Evolutionary conservation across 2,888 invertebrate genomes (phyloP).

Genomic region (Atrina japonica): DNA sequence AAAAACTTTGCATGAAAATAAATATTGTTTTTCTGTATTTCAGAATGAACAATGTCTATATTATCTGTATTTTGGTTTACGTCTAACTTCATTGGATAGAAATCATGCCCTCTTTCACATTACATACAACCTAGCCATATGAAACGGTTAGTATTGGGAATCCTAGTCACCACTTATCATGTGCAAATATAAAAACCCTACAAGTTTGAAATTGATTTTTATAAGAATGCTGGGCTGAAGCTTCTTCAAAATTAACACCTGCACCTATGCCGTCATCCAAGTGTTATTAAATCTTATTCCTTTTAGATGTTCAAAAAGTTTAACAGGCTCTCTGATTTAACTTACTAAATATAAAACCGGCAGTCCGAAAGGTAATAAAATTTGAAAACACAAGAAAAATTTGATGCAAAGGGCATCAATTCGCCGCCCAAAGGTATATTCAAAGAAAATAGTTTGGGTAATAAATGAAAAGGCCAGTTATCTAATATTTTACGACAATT

Average conservation of each 20-base stretch:
- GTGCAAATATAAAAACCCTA: constrained; percentile 16
- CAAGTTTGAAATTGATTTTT: constrained; percentile 4
- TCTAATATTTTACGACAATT: too few relatives aligned
- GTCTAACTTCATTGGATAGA: constrained; percentile 23
- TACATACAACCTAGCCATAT: constrained; percentile 20
- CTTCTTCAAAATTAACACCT: neutral
- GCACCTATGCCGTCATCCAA: constrained; percentile 38
- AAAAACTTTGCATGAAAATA: too few relatives aligned
- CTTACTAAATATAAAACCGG: constrained; percentile 26
- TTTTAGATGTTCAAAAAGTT: constrained; percentile 12
- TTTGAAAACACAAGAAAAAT: too few relatives aligned
- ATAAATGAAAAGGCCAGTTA: too few relatives aligned
- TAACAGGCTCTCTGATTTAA: constrained; percentile 10
- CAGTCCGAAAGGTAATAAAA: too few relatives aligned
- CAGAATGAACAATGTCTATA: too few relatives aligned
- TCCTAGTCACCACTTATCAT: constrained; percentile 17
- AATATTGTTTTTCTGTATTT: constrained; percentile 29
- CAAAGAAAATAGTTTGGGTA: too few relatives aligned
- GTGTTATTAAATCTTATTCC: constrained; percentile 16
- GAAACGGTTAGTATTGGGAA: too few relatives aligned
- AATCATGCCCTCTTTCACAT: too few relatives aligned
- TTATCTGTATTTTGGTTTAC: constrained; percentile 22
- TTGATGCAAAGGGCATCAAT: too few relatives aligned
- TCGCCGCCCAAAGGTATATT: too few relatives aligned
- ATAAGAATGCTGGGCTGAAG: too few relatives aligned